These are phyloP conservation scores for Caenorhabditis doughertyi DNA, from an alignment of 2,888 invertebrate species.

Conservation along the genomic window DNA sequence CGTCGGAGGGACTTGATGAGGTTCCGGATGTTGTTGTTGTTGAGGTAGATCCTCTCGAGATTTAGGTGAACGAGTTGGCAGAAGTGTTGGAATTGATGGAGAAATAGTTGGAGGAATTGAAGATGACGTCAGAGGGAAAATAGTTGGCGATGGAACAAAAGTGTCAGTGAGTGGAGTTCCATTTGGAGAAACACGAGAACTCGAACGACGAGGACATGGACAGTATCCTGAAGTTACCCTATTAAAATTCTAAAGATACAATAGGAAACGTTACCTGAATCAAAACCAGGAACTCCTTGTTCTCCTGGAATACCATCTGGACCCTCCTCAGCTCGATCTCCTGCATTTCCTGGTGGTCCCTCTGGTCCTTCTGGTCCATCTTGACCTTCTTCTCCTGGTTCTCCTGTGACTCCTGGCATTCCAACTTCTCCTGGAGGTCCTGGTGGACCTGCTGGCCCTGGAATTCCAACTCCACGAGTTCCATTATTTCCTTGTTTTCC, in stretches of 20 bases:
- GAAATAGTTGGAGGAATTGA: constrained; percentile 13
- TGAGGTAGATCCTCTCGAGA: neutral
- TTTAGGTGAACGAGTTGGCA: constrained; percentile 27
- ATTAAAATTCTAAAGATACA: neutral
- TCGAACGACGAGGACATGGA: constrained; percentile 56
- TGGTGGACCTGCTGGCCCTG: constrained; percentile 65
- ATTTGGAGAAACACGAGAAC: constrained; percentile 13
- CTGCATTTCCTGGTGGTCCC: constrained; percentile 51
- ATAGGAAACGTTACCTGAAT: constrained; percentile 46
- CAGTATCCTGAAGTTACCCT: constrained; percentile 47
- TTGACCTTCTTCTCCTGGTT: constrained; percentile 61
- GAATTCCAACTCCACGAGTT: constrained; percentile 45
- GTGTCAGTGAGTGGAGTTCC: constrained; percentile 20
- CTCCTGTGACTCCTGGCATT: constrained; percentile 67
- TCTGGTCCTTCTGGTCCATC: constrained; percentile 58
- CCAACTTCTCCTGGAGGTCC: constrained; percentile 65
- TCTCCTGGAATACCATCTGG: constrained; percentile 63
- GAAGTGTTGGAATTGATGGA: constrained; percentile 24
- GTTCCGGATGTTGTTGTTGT: neutral
- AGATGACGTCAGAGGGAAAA: constrained; percentile 6
- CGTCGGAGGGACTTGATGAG: constrained; percentile 20
- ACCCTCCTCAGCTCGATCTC: constrained; percentile 55
- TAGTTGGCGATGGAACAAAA: constrained; percentile 30
- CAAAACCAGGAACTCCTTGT: constrained; percentile 57
- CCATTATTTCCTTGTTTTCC: constrained; percentile 57